Conservation (phyloP, 2,888 invertebrate species). For the Eristalis intricaria region DNA sequence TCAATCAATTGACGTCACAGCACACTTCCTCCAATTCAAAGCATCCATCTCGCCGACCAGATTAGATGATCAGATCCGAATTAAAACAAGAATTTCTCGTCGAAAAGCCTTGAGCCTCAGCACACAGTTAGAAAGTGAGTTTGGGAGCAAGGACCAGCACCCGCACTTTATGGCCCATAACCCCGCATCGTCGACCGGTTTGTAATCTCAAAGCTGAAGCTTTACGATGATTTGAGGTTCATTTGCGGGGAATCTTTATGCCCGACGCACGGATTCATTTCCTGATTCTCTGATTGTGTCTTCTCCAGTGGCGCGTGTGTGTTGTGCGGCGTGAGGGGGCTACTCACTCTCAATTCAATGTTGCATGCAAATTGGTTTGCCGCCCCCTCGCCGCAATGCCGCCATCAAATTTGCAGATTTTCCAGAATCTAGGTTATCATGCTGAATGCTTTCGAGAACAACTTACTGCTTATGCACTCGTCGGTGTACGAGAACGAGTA, state of each 20-base stretch:
- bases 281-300: not conserved
- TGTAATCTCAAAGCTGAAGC: not conserved
- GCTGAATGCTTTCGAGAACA: conserved; percentile 11
- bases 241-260: not conserved
- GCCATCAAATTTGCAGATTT: not conserved
- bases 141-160: not conserved
- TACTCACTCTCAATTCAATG: not conserved
- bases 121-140: not conserved
- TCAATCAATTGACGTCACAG: not conserved
- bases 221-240: not conserved
- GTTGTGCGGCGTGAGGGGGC: not conserved
- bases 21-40: not conserved
- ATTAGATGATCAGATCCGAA: not conserved
- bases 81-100: not conserved
- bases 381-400: not conserved
- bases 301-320: not conserved
- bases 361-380: conserved; percentile 2
- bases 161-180: conserved; percentile 1
- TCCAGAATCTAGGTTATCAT: conserved; percentile 21
- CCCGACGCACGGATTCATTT: not conserved
- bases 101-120: not conserved
- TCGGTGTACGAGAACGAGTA: not conserved
- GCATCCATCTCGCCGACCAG: not conserved
- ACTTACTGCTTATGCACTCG: conserved; percentile 10
- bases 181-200: not conserved